These are phyloP conservation scores for Phalangium opilio DNA, from an alignment of 2,888 invertebrate genomes.

Conservation along the genomic window DNA sequence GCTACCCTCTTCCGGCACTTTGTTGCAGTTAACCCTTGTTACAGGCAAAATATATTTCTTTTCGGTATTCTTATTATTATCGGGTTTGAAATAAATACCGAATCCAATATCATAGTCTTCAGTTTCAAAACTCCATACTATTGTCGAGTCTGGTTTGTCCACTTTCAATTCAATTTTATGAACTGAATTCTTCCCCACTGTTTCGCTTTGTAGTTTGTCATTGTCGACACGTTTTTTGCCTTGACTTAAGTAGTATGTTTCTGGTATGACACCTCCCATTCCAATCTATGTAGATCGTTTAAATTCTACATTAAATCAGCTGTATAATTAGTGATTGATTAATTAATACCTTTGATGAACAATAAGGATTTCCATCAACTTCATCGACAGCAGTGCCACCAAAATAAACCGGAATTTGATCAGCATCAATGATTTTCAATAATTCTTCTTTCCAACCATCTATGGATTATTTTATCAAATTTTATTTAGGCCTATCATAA, in stretches of 20 bases:
- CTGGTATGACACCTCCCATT: conserved; percentile 69
- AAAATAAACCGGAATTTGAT: too few species aligned
- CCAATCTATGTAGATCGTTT: conserved; percentile 41
- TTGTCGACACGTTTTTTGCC: conserved; percentile 36
- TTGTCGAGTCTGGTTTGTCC: conserved; percentile 50
- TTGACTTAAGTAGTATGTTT: conserved; percentile 47
- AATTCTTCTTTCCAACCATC: too few species aligned
- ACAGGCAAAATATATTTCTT: conserved; percentile 47
- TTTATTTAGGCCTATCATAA: too few species aligned
- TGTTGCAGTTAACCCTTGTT: conserved; percentile 56
- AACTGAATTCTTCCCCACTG: conserved; percentile 62
- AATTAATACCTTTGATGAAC: too few species aligned
- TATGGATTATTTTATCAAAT: too few species aligned
- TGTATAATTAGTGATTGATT: too few species aligned
- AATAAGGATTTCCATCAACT: too few species aligned
- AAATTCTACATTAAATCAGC: too few species aligned
- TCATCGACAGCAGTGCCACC: too few species aligned
- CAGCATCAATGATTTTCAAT: too few species aligned
- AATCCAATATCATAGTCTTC: conserved; percentile 79
- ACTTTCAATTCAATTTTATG: conserved; percentile 54
- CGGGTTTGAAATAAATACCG: conserved; percentile 52
- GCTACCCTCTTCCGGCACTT: conserved; percentile 62
- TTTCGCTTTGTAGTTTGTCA: conserved; percentile 42
- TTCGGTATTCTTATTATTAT: conserved; percentile 34
- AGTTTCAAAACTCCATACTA: conserved; percentile 80